Evolutionary conservation across 2,113 vertebrate genomes (phyloP).

Genomic region (Tenrec ecaudatus): DNA sequence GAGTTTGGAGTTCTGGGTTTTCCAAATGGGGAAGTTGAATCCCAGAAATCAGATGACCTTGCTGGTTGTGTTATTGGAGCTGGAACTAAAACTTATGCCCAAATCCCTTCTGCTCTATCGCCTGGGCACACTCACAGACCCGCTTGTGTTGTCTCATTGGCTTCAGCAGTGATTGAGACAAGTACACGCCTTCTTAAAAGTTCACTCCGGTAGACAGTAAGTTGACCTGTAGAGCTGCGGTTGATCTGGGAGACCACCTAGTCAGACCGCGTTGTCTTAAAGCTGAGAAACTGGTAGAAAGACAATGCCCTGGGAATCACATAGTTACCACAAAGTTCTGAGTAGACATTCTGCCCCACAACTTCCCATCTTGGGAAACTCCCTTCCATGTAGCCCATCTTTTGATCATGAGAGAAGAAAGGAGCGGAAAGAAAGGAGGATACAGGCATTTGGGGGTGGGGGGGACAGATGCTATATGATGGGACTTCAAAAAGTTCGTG

Average conservation of each 20-base stretch:
- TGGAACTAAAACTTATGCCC: not conserved
- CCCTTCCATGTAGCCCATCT: not conserved
- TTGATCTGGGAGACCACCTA: not conserved
- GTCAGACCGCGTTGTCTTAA: not conserved
- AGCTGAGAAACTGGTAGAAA: not conserved
- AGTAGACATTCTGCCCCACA: not conserved
- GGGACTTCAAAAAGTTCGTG: too few species aligned
- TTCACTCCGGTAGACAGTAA: not conserved
- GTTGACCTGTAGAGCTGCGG: not conserved
- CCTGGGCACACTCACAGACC: not conserved
- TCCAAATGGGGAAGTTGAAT: constrained; percentile 4
- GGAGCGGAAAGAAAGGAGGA: not conserved
- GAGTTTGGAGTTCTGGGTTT: not conserved
- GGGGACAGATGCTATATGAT: not conserved
- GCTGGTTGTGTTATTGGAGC: not conserved
- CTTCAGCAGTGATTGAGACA: not conserved
- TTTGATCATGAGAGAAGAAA: not conserved
- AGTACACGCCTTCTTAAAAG: not conserved
- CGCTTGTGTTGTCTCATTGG: not conserved
- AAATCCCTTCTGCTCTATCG: not conserved
- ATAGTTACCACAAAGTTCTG: not conserved
- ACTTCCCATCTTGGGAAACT: not conserved
- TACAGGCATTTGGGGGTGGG: not conserved
- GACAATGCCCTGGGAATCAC: not conserved
- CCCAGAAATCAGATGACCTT: constrained; percentile 24